A percentile compares a stretch with the other conserved stretches of the same genome.
phyloP scores from a whole-genome alignment of 2,113 vertebrate genomes.

The Theristicus caerulescens region DNA sequence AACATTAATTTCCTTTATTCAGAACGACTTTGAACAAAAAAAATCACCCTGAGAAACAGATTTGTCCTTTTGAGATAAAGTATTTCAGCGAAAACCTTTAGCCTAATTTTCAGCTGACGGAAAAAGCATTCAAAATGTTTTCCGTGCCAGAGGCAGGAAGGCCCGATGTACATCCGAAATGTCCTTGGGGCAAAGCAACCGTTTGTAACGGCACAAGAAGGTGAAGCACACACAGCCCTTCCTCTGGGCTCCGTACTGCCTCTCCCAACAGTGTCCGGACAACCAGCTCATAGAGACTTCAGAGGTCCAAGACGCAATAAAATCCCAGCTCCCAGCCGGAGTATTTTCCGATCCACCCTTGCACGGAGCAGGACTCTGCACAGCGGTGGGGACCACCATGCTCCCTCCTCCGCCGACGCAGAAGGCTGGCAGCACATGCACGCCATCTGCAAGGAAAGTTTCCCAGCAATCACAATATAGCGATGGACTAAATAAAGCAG shows the following conservation, averaged over 20 bases:
- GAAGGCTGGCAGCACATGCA: neutral
- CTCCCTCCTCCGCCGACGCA: neutral
- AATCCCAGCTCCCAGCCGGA: neutral
- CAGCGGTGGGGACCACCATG: neutral
- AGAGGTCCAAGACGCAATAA: neutral
- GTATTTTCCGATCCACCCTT: neutral
- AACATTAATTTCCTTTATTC: neutral
- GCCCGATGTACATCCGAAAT: neutral
- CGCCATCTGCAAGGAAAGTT: neutral
- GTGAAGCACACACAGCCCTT: neutral
- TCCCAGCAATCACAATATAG: neutral
- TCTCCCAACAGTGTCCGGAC: no score
- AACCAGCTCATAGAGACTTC: neutral
- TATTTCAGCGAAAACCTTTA: neutral
- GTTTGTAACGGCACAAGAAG: neutral
- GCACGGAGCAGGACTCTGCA: neutral
- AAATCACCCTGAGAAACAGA: neutral
- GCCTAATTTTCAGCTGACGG: neutral
- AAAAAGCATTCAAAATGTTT: neutral
- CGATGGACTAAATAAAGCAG: neutral
- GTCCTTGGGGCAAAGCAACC: neutral
- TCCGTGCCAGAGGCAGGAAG: neutral
- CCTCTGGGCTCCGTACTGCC: neutral
- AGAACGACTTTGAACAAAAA: neutral
- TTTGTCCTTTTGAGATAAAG: neutral